These are phyloP conservation scores for Nothobranchius kuhntae DNA, from an alignment of 2,113 vertebrate species.

Conservation along the genomic window DNA sequence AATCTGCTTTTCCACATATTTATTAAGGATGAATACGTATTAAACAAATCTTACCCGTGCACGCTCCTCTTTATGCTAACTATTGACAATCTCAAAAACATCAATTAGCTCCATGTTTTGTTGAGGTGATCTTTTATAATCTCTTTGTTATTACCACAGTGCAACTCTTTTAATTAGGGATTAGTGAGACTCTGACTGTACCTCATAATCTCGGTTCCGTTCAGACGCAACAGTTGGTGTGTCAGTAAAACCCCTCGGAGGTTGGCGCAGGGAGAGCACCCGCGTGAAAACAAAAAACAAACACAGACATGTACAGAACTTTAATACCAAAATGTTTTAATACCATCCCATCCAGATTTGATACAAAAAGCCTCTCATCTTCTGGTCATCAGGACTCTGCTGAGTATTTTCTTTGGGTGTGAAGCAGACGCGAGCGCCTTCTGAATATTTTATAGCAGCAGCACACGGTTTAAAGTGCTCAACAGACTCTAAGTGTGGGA, in stretches of 20 bases:
- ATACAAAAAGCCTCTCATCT: conserved; percentile 43
- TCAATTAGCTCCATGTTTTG: conserved; percentile 45
- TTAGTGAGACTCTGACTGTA: conserved; percentile 62
- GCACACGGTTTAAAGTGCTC: conserved; percentile 50
- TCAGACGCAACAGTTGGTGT: conserved; percentile 67
- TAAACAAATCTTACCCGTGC: conserved; percentile 25
- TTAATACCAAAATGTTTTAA: no score
- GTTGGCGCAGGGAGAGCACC: conserved; percentile 24
- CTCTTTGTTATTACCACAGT: conserved; percentile 58
- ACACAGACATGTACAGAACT: conserved; percentile 19
- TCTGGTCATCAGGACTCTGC: conserved; percentile 46
- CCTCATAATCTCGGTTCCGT: conserved; percentile 64
- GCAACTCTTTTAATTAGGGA: conserved; percentile 62
- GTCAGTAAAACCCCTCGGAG: conserved; percentile 50
- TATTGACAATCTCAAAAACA: conserved; percentile 30
- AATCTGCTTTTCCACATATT: conserved; percentile 25
- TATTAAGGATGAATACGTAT: conserved; percentile 1
- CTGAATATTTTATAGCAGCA: conserved; percentile 15
- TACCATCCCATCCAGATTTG: neutral
- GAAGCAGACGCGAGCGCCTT: conserved; percentile 43
- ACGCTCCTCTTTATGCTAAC: conserved; percentile 36
- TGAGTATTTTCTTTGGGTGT: conserved; percentile 47
- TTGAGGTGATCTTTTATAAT: conserved; percentile 65
- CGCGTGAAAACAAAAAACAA: conserved; percentile 19
- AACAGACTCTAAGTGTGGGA: conserved; percentile 74